Conservation (phyloP, 2,113 vertebrate genomes). For the Microcebus tavaratra region DNA sequence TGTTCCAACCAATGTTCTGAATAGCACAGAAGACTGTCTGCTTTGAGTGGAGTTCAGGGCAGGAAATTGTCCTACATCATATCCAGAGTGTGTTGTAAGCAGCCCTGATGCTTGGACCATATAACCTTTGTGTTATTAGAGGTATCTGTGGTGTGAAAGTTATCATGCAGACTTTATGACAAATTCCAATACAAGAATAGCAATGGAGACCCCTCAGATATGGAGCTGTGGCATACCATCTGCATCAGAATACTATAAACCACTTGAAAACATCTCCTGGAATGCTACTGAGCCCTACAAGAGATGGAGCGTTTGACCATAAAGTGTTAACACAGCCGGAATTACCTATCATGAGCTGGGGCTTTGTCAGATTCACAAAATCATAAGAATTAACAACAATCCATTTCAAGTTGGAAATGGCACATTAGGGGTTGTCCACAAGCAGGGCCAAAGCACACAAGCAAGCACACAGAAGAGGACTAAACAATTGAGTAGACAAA, state of each 20-base stretch:
- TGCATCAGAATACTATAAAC: not conserved
- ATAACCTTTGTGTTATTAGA: not conserved
- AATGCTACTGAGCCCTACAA: not conserved
- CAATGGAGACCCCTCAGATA: not conserved
- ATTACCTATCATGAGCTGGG: not conserved
- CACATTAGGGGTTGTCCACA: not conserved
- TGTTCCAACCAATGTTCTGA: not conserved
- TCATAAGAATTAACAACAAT: not conserved
- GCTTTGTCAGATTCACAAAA: not conserved
- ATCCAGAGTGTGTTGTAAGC: not conserved
- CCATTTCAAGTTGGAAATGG: not conserved
- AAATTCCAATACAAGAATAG: not conserved
- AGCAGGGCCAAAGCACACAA: not conserved
- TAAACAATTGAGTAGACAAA: not conserved
- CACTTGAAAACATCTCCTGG: not conserved
- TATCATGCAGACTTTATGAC: not conserved
- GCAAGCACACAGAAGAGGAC: not conserved
- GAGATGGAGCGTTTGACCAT: not conserved
- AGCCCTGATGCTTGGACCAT: not conserved
- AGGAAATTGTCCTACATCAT: not conserved
- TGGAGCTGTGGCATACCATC: not conserved
- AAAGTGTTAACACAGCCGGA: not conserved
- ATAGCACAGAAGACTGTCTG: not conserved
- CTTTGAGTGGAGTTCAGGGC: not conserved
- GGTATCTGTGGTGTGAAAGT: not conserved